These are phyloP conservation scores for Empidonax traillii DNA, from an alignment of 2,113 vertebrate species.

Conservation along the genomic window DNA sequence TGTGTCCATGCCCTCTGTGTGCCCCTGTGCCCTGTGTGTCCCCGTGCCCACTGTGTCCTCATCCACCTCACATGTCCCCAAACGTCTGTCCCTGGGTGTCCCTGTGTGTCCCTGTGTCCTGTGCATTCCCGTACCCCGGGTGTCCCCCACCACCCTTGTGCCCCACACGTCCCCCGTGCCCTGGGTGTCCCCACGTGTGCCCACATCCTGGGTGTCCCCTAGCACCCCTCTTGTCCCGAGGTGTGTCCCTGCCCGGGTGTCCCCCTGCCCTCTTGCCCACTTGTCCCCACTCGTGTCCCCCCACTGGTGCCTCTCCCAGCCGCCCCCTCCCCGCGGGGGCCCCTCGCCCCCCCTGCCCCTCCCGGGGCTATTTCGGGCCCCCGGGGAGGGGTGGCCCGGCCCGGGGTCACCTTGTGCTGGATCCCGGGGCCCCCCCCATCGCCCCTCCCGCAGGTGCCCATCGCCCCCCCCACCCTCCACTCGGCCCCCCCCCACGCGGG, in stretches of 20 bases:
- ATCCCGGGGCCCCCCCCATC: too few relatives aligned
- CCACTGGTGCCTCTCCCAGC: neutral
- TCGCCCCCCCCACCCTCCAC: too few relatives aligned
- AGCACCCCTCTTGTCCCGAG: too few relatives aligned
- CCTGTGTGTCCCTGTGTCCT: neutral
- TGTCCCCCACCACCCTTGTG: neutral
- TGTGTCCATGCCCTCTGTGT: too few relatives aligned
- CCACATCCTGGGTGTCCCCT: neutral
- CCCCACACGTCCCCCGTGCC: neutral
- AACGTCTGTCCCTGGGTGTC: fast-evolving
- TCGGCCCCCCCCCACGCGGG: too few relatives aligned
- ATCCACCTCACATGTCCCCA: neutral
- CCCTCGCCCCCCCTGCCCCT: neutral
- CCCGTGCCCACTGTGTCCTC: fast-evolving
- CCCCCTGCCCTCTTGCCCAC: neutral
- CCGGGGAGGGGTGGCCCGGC: too few relatives aligned
- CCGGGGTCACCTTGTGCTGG: too few relatives aligned
- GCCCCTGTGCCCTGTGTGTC: neutral
- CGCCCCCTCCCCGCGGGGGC: neutral
- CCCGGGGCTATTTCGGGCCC: neutral
- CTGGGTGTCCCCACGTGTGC: neutral
- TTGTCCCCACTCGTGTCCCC: neutral
- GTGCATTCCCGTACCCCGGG: fast-evolving
- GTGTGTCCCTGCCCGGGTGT: neutral
- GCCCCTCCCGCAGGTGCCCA: too few relatives aligned